Base-by-base conservation (phyloP, 2,113 vertebrate genomes). In the Microtus richardsoni region DNA sequence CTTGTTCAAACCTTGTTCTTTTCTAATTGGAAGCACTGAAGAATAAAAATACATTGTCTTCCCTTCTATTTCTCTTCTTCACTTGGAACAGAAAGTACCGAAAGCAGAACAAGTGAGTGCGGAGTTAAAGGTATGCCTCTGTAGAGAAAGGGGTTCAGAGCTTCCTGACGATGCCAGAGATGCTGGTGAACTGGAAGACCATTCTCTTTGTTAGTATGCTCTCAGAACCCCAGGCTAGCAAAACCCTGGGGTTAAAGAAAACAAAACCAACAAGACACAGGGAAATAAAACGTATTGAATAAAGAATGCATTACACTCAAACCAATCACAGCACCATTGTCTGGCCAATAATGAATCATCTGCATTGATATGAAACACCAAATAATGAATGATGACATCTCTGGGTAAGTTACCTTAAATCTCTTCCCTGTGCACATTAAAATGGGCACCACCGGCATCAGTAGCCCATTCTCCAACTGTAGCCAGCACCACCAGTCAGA, bases 11-110 rank as follows among this genome's bases (percentile, higher is more conserved):
- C 14, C 30, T 7, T 68, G 14, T 79, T 52, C 79, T 90, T 92
- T 93, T 62, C 80, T 68, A 84, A 94, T 14, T 79, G n/a, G 92
- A 80, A 90, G 36, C 26, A 30, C 77, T 90, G 74, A 88, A 64
- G 2, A 85, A 49, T 54, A 83, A 95, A 85, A 86, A 78, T 21
- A 16, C 14, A 36, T 24, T 33, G 26, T 39, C 86, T 94, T 73
- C 36, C 16, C 26, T 70, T 71, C 64, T n/a, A 54, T 66, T 52
- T 73, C 39, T 24, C 41, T 83, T 74, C 36, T 85, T 94, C 68
- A 71, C 19, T 64, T 83, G 41, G 41, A 90, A 93, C 70, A 87
- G 30, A 91, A 70, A 91, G 84, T 28, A 64, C 68, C 88, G 73
- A 78, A 80, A 33, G 5, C 21, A 49, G 13, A 58, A 39, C 49